These are phyloP conservation scores for Eupsilia transversa DNA, from an alignment of 2,888 invertebrate species.

Conservation along the genomic window DNA sequence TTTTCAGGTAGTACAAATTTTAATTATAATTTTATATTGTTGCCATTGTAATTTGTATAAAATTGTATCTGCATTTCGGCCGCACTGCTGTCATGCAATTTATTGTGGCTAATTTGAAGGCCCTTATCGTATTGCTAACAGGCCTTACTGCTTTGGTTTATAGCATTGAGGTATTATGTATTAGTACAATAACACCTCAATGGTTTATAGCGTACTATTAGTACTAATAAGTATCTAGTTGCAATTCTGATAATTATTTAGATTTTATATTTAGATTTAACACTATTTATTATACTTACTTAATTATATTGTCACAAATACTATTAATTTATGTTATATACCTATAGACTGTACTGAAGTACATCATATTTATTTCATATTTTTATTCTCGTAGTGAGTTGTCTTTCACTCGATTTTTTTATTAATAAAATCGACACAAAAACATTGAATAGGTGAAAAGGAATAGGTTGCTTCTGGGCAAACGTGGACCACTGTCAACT, in stretches of 20 bases:
- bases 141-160: background rate
- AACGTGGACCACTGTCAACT: too few relatives aligned
- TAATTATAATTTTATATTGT: too few relatives aligned
- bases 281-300: conserved; percentile 18
- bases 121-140: conserved; percentile 6
- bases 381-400: background rate
- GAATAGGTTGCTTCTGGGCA: background rate
- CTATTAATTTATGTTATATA: background rate
- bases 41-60: background rate
- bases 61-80: too few relatives aligned
- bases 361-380: conserved; percentile 13
- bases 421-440: background rate
- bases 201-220: too few relatives aligned
- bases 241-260: conserved; percentile 3
- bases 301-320: conserved; percentile 29
- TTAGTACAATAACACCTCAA: too few relatives aligned
- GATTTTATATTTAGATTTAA: conserved; percentile 8
- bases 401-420: background rate
- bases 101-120: background rate
- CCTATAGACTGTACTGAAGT: background rate
- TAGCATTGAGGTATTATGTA: too few relatives aligned
- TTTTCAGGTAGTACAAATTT: too few relatives aligned
- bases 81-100: background rate
- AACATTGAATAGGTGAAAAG: background rate
- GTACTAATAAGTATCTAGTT: conserved; percentile 19